phyloP scores from a whole-genome alignment of 1,140 invertebrate genomes.

The Zaprionus taronus region DNA sequence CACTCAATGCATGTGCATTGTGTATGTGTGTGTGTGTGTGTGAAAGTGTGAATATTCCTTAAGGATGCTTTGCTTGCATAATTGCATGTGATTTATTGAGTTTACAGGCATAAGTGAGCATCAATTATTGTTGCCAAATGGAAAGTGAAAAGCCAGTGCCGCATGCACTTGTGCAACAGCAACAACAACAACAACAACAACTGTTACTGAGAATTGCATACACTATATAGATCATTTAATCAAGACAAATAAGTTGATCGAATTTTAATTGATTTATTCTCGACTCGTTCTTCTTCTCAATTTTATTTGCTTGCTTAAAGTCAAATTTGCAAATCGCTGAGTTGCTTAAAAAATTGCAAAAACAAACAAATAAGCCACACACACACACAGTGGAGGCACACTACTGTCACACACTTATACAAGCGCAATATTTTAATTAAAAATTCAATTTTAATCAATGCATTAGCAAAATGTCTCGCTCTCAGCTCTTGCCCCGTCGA shows the following conservation, averaged over 20 bases:
- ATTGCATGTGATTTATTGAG: constrained; percentile 80
- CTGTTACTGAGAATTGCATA: background rate
- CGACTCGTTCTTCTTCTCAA: too few species aligned
- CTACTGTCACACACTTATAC: constrained; percentile 3
- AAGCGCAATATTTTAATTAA: constrained; percentile 80
- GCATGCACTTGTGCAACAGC: background rate
- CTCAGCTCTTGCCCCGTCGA: constrained; percentile 52
- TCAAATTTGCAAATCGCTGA: constrained; percentile 39
- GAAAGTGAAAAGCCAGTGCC: constrained; percentile 55
- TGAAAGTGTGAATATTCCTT: constrained; percentile 81
- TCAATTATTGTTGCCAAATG: constrained; percentile 31
- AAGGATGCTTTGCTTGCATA: constrained; percentile 78
- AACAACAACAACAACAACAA: background rate
- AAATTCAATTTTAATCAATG: constrained; percentile 84
- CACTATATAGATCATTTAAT: constrained; percentile 5
- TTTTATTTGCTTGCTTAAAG: constrained; percentile 12
- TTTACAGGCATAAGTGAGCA: constrained; percentile 53
- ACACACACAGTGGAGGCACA: constrained; percentile 15
- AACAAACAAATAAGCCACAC: constrained; percentile 39
- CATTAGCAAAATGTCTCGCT: constrained; percentile 83
- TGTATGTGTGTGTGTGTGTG: constrained; percentile 66
- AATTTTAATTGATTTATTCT: constrained; percentile 18
- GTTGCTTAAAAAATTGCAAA: constrained; percentile 29
- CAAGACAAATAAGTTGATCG: constrained; percentile 15
- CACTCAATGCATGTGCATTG: constrained; percentile 17